Conservation (phyloP, 2,113 vertebrate species). For the Romanogobio albipinnatus region DNA sequence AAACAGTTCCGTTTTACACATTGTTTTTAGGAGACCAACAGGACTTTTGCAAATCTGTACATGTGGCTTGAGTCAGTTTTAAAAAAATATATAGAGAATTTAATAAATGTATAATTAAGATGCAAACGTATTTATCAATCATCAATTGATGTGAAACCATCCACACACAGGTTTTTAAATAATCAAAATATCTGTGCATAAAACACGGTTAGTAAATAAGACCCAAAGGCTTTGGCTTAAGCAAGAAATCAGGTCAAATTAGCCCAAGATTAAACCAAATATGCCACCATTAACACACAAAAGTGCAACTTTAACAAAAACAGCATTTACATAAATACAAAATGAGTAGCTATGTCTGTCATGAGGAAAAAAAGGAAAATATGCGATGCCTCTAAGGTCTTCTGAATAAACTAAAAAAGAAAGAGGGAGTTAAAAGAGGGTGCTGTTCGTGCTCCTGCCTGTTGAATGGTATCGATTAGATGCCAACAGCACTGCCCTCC, state of each 20-base stretch:
- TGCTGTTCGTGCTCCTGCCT: conserved; percentile 23
- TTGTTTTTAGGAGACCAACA: not conserved
- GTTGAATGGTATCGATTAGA: conserved; percentile 34
- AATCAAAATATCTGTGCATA: not conserved
- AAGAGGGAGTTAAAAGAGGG: not conserved
- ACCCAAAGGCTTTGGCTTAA: not conserved
- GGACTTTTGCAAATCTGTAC: not conserved
- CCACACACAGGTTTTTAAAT: not conserved
- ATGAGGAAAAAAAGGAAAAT: not conserved
- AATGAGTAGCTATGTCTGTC: not conserved
- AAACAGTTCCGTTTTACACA: not conserved
- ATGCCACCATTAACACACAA: not conserved
- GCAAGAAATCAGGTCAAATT: not conserved
- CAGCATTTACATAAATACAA: not conserved
- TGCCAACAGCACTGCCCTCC: not conserved
- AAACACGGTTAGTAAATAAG: not conserved
- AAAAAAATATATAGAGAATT: not conserved
- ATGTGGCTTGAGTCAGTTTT: not conserved
- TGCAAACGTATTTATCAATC: not conserved
- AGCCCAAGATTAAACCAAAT: not conserved
- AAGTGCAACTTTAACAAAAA: not conserved
- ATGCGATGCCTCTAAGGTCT: not conserved
- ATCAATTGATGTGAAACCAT: not conserved
- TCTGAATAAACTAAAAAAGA: conserved; percentile 20
- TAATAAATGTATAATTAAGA: not conserved